Evolutionary conservation across 2,797 vertebrate genomes (phyloP).

Genomic region (Hapalemur alaotrensis): DNA sequence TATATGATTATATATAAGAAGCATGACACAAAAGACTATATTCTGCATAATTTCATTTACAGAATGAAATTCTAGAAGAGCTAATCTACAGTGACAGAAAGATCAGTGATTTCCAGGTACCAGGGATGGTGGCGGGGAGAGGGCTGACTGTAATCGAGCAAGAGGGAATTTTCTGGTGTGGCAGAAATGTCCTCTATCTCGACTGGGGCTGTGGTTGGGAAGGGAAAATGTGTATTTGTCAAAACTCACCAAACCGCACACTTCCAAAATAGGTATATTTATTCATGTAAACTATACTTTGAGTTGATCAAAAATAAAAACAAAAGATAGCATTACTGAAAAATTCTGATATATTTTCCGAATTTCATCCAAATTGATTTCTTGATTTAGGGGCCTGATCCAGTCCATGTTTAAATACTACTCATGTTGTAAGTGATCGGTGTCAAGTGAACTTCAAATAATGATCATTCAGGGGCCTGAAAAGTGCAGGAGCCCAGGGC

Average conservation of each 20-base stretch:
- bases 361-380: neutral
- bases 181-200: neutral
- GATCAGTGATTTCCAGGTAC: neutral
- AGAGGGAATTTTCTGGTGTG: neutral
- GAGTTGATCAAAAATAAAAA: neutral
- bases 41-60: neutral
- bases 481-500: neutral
- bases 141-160: neutral
- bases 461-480: neutral
- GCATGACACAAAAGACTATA: neutral
- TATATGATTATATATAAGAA: neutral
- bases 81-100: neutral
- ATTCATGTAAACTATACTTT: neutral
- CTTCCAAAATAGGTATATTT: neutral
- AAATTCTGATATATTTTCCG: neutral
- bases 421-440: accelerated
- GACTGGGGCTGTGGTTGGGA: neutral
- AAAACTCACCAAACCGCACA: neutral
- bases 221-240: neutral
- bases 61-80: neutral
- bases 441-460: neutral
- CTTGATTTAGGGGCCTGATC: neutral
- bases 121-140: accelerated
- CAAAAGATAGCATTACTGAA: neutral
- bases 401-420: neutral